Evolutionary conservation across 2,797 vertebrate genomes (phyloP).

Genomic region (Galago senegalensis): DNA sequence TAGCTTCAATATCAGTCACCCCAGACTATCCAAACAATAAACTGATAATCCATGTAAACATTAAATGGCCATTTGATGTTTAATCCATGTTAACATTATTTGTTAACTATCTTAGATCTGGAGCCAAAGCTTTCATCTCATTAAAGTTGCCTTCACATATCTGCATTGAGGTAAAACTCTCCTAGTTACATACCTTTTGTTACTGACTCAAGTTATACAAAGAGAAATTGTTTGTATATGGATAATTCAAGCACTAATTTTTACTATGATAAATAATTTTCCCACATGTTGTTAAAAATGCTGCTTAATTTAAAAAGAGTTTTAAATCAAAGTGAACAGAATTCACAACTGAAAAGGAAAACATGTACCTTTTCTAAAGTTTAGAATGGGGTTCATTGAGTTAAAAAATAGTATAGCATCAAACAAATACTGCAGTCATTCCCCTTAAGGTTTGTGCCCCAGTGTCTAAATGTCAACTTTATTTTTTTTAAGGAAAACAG

Average conservation of each 20-base stretch:
- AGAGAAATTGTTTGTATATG: background rate
- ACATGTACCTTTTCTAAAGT: slow-evolving; percentile 1
- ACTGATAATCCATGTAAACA: slow-evolving; percentile 20
- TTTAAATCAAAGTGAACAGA: background rate
- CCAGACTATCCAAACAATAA: background rate
- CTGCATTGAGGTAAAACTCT: slow-evolving; percentile 23
- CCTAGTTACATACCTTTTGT: background rate
- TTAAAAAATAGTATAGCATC: slow-evolving; percentile 1
- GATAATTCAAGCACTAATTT: background rate
- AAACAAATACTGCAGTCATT: background rate
- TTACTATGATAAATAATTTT: slow-evolving; percentile 42
- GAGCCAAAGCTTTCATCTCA: background rate
- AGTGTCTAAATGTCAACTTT: background rate
- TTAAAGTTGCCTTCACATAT: slow-evolving; percentile 24
- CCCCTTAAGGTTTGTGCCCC: background rate
- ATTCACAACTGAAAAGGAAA: background rate
- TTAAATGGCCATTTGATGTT: background rate
- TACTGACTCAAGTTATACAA: background rate
- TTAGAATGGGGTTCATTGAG: background rate
- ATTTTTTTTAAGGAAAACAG: background rate
- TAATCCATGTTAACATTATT: background rate
- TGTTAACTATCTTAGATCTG: slow-evolving; percentile 18
- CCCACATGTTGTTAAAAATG: background rate
- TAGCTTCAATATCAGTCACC: background rate
- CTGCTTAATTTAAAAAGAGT: slow-evolving; percentile 19